These are phyloP conservation scores for Chironomus striatipennis DNA, from an alignment of 1,140 invertebrate genomes.

Conservation along the genomic window DNA sequence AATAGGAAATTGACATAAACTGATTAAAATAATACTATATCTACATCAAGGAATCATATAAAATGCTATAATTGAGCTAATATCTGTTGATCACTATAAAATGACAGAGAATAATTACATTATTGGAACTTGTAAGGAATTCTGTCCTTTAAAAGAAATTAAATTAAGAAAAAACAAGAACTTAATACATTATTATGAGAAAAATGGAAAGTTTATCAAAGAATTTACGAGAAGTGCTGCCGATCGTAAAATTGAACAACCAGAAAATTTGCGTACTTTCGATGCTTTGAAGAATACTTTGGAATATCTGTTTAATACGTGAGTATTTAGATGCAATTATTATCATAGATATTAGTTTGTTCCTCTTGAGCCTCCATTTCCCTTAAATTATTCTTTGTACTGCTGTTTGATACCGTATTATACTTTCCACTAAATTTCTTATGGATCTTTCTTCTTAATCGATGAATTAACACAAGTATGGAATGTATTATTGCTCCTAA, in stretches of 20 bases:
- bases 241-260: background rate
- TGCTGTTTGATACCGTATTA: background rate
- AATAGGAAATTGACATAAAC: too few species aligned
- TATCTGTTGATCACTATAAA: too few species aligned
- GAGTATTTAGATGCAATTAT: background rate
- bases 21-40: too few species aligned
- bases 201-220: background rate
- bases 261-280: background rate
- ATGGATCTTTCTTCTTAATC: background rate
- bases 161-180: slow-evolving; percentile 33
- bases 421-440: background rate
- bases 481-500: background rate
- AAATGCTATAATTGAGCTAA: too few species aligned
- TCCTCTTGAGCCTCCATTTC: background rate
- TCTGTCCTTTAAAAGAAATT: slow-evolving; percentile 46
- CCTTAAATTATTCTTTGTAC: background rate
- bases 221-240: background rate
- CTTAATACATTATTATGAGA: background rate
- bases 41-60: too few species aligned
- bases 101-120: background rate
- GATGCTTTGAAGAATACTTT: background rate
- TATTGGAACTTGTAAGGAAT: slow-evolving; percentile 42
- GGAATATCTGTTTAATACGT: background rate
- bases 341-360: background rate
- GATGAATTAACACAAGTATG: background rate